phyloP scores from a whole-genome alignment of 2,113 vertebrate species.

The Actinemys pallida region DNA sequence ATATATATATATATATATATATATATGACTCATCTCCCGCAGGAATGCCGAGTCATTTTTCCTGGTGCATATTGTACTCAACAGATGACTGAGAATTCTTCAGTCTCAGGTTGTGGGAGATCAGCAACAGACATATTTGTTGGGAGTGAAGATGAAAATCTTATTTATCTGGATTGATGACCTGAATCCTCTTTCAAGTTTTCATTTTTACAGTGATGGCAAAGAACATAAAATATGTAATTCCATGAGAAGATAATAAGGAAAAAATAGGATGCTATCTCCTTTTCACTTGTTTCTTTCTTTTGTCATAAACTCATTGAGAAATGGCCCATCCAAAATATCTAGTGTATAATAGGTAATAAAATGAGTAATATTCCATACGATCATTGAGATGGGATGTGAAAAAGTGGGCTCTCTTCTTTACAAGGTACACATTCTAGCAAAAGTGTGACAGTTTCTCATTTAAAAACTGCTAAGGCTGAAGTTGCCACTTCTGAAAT shows the following conservation, averaged over 20 bases:
- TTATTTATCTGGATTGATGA: constrained; percentile 43
- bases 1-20: background rate
- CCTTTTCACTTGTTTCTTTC: background rate
- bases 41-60: background rate
- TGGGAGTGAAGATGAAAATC: constrained; percentile 28
- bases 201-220: background rate
- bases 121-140: background rate
- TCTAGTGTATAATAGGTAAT: background rate
- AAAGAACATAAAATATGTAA: constrained; percentile 12
- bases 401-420: background rate
- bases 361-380: constrained; percentile 3
- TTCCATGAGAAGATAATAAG: background rate
- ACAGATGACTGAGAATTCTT: constrained; percentile 30
- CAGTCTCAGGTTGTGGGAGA: background rate
- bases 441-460: constrained; percentile 23
- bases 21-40: background rate
- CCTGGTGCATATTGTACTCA: background rate
- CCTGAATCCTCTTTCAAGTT: constrained; percentile 31
- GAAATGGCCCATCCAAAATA: background rate
- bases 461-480: background rate
- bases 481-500: background rate
- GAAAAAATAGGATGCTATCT: background rate
- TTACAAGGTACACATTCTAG: background rate
- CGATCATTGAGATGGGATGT: background rate
- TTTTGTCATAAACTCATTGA: constrained; percentile 14